phyloP scores from a whole-genome alignment of 2,888 invertebrate species.

The Oligia strigilis region DNA sequence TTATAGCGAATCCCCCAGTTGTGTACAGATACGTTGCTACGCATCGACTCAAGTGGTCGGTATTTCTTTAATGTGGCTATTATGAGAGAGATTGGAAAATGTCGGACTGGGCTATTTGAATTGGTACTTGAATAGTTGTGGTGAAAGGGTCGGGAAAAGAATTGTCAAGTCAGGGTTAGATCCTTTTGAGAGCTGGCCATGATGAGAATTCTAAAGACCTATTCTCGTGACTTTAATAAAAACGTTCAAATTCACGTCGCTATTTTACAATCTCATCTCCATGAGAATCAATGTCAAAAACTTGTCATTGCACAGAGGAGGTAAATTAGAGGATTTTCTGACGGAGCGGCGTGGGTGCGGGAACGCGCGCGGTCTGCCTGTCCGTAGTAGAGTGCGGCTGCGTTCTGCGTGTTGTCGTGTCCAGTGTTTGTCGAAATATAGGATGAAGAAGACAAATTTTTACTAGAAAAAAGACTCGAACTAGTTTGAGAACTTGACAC shows the following conservation, averaged over 20 bases:
- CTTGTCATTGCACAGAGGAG: not conserved
- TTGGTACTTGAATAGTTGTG: constrained; percentile 35
- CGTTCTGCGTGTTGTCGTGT: too few species aligned
- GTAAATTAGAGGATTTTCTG: too few species aligned
- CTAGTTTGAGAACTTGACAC: too few species aligned
- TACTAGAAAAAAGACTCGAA: too few species aligned
- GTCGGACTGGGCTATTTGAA: not conserved
- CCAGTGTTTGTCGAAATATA: too few species aligned
- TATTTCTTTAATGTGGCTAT: constrained; percentile 50
- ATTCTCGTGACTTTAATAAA: too few species aligned
- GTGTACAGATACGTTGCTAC: constrained; percentile 6
- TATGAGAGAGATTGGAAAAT: constrained; percentile 46
- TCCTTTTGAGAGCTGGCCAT: not conserved
- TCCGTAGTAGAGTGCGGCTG: too few species aligned
- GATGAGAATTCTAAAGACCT: not conserved
- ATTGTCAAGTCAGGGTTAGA: not conserved
- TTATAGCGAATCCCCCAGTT: constrained; percentile 39
- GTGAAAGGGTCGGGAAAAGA: constrained; percentile 10
- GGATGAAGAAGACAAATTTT: too few species aligned
- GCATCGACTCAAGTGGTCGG: constrained; percentile 7
- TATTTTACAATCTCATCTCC: not conserved
- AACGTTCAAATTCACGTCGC: not conserved
- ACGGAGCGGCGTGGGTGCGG: too few species aligned
- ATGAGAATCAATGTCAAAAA: not conserved
- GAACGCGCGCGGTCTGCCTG: too few species aligned